phyloP scores from a whole-genome alignment of 2,113 vertebrate species.

The Apeltes quadracus region DNA sequence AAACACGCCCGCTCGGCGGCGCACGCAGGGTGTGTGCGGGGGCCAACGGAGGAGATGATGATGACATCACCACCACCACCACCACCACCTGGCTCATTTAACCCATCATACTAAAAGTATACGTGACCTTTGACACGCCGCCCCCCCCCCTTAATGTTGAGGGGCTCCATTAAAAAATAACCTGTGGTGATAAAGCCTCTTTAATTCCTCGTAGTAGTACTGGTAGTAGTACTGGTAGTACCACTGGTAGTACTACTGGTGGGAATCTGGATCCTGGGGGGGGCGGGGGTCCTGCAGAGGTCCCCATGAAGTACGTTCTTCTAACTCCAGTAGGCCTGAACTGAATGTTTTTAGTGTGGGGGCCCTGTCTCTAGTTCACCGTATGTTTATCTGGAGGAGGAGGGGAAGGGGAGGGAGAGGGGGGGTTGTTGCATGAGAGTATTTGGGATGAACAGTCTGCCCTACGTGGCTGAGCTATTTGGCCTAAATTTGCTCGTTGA shows the following conservation, averaged over 20 bases:
- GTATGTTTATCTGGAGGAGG: conserved; percentile 38
- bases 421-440: conserved; percentile 34
- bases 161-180: too few relatives aligned
- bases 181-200: too few relatives aligned
- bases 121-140: not conserved
- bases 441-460: conserved; percentile 57
- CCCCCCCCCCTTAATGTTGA: too few relatives aligned
- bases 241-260: not conserved
- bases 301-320: not conserved
- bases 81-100: conserved; percentile 19
- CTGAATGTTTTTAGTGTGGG: not conserved
- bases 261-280: not conserved
- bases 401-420: not conserved
- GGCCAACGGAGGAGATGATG: conserved; percentile 31
- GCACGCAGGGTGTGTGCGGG: conserved; percentile 27
- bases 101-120: not conserved
- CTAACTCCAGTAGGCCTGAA: not conserved
- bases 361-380: conserved; percentile 29
- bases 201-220: not conserved
- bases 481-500: conserved; percentile 43
- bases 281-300: conserved; percentile 4
- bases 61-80: conserved; percentile 43
- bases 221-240: not conserved
- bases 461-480: conserved; percentile 62
- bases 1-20: conserved; percentile 42